Percentiles rank a stretch among this genome's conserved stretches.
Evolutionary conservation across 2,113 vertebrate species (phyloP).

Genomic region (Leuciscus idus): DNA sequence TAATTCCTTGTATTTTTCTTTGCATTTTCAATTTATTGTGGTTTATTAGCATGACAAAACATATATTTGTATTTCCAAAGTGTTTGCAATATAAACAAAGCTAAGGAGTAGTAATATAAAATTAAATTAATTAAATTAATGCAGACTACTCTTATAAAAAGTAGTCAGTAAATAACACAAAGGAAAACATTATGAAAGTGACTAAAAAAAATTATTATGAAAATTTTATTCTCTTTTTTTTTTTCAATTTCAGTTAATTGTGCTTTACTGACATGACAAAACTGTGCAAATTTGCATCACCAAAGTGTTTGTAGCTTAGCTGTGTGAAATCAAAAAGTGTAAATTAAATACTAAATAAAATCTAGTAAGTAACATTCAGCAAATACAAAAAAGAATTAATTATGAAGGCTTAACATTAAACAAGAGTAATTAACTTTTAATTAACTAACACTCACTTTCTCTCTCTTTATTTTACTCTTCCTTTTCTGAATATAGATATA

Average conservation of each 20-base stretch:
- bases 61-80: background rate
- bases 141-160: background rate
- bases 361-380: background rate
- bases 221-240: slow-evolving; percentile 1
- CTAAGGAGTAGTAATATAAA: background rate
- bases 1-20: background rate
- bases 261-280: background rate
- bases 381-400: background rate
- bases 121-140: background rate
- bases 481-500: too few relatives aligned
- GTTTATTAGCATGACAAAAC: background rate
- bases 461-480: background rate
- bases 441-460: background rate
- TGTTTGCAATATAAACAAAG: background rate
- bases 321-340: background rate
- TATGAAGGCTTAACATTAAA: background rate
- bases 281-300: background rate
- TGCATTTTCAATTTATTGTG: background rate
- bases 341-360: background rate
- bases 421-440: background rate
- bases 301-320: background rate
- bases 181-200: background rate
- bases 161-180: background rate
- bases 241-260: background rate
- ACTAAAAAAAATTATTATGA: background rate